Evolutionary conservation across 2,113 vertebrate genomes (phyloP), one percentile per base, ranked within the genome.

Genomic region (Leucoraja erinaceus): DNA sequence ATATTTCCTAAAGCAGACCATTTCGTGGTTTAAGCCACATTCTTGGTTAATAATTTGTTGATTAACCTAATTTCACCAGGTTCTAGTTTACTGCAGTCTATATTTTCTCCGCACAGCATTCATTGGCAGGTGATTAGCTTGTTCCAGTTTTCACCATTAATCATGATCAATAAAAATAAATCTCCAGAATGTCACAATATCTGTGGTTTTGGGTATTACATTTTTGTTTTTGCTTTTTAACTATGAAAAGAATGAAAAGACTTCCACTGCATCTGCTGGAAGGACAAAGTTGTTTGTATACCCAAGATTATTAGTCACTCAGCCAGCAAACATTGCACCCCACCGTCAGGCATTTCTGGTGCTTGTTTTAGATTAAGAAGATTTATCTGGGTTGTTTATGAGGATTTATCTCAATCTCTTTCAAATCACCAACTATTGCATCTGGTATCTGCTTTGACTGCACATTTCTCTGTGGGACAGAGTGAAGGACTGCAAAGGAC

Each of bases 181-280:
- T 54, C 33, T 22, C 14, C 68, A 10, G 61, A 63, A 68, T 66
- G 33, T 20, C 22, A 9, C 63, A 11, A 84, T 84, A 59, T 9
- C 25, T 61, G 54, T 59, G 79, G 9, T 90, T 90, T 68, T 72
- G 22, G 68, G 33, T 91, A 91, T 47, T 91, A 47, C 47, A 72
- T 72, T 91, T 72, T 22, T 63, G n/a, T 68, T 28, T 56, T 8
- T 91, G 66, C n/a, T 91, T 91, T 91, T 66, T 74, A 9, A 33
- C 90, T 91, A 68, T n/a, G n/a, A n/a, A n/a, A n/a, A n/a, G n/a
- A n/a, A 54, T 63, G 11, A 72, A 72, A 47, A 38, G 38, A 72
- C 66, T 91, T 91, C 33, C 72, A 72, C 68, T 91, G 90, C 33
- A 91, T 91, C 90, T 47, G 66, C 22, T 84, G 59, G 81, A 59